Evolutionary conservation across 2,797 vertebrate species (phyloP).

Genomic region (Sparus aurata): DNA sequence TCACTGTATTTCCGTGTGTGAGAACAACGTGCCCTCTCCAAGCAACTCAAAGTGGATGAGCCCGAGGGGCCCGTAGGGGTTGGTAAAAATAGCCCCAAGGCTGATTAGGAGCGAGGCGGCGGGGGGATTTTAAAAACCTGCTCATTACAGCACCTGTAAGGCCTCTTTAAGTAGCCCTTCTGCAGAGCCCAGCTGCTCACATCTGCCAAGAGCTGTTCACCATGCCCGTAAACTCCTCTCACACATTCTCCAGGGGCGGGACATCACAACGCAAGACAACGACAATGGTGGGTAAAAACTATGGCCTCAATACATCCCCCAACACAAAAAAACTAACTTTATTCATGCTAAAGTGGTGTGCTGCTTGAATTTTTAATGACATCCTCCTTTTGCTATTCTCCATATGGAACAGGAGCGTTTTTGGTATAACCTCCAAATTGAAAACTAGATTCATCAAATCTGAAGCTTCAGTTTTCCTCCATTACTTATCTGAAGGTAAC

Average conservation of each 20-base stretch:
- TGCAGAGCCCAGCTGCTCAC: constrained; percentile 81
- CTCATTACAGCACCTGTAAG: constrained; percentile 87
- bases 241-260: constrained; percentile 75
- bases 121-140: constrained; percentile 82
- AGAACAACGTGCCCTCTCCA: constrained; percentile 74
- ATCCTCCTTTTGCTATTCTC: constrained; percentile 52
- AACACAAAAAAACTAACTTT: constrained; percentile 60
- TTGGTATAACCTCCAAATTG: constrained; percentile 52
- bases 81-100: constrained; percentile 86
- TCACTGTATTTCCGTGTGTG: constrained; percentile 53
- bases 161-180: constrained; percentile 80
- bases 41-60: constrained; percentile 80
- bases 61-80: constrained; percentile 80
- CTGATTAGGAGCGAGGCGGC: constrained; percentile 84
- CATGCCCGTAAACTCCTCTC: constrained; percentile 70
- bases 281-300: constrained; percentile 70
- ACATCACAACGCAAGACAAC: constrained; percentile 70
- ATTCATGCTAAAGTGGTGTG: constrained; percentile 54
- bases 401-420: constrained; percentile 47
- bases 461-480: background rate
- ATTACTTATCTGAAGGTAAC: constrained; percentile 14
- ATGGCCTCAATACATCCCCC: constrained; percentile 75
- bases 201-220: constrained; percentile 80
- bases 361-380: constrained; percentile 62
- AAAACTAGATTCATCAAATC: constrained; percentile 37